A percentile compares a stretch with the other conserved stretches of the same genome.
phyloP scores from a whole-genome alignment of 1,140 invertebrate species.

The Scaptomyza pallida region DNA sequence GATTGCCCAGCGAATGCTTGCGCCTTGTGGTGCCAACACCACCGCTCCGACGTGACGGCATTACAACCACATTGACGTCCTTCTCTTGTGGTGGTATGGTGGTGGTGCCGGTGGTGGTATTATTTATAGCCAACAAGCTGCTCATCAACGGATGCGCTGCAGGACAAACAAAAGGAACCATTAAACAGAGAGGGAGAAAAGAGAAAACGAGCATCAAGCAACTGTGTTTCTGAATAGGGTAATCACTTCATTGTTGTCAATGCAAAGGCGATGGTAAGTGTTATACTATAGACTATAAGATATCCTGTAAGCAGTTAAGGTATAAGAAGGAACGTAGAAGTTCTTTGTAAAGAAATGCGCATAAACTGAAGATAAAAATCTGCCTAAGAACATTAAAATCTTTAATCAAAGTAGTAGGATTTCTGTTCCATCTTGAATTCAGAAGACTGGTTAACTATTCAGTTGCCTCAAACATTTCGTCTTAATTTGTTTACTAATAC shows the following conservation, averaged over 20 bases:
- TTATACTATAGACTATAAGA: background rate
- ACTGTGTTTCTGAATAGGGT: background rate
- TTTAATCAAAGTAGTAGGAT: too few species aligned
- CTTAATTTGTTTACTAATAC: too few species aligned
- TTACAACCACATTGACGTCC: slow-evolving; percentile 57
- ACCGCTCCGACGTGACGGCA: slow-evolving; percentile 82
- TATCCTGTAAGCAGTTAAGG: background rate
- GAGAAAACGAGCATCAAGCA: background rate
- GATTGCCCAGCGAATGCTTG: slow-evolving; percentile 86
- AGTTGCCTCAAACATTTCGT: too few species aligned
- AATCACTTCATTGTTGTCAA: slow-evolving; percentile 3
- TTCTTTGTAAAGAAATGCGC: too few species aligned
- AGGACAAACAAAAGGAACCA: slow-evolving; percentile 19
- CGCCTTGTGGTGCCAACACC: slow-evolving; percentile 83
- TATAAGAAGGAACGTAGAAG: too few species aligned
- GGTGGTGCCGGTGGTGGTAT: too few species aligned
- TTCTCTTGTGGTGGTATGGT: background rate
- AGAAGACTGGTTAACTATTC: too few species aligned
- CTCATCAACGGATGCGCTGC: slow-evolving; percentile 40
- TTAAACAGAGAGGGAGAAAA: slow-evolving; percentile 5
- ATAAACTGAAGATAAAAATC: too few species aligned
- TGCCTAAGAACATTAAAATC: too few species aligned
- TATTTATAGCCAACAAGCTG: slow-evolving; percentile 7
- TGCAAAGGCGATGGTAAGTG: background rate
- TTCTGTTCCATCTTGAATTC: too few species aligned